Percentiles rank a stretch among this genome's conserved stretches.
Conservation (phyloP, 92 coral and sea anemone genomes). For the Desmophyllum pertusum region DNA sequence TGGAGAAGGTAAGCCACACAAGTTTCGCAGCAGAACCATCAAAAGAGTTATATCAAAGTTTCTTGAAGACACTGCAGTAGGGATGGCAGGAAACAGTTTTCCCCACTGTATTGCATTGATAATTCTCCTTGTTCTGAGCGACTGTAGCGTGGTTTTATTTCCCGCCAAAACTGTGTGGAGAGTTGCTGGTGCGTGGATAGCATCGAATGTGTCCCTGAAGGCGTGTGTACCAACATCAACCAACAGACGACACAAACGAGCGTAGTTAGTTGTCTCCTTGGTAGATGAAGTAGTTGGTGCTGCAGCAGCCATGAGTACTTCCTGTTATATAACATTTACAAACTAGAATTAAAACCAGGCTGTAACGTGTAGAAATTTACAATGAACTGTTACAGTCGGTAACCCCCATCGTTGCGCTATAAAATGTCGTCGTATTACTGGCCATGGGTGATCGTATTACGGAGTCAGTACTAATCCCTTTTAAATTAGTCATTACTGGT, state of each 20-base stretch:
- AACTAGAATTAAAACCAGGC: too few species aligned
- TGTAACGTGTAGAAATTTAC: too few species aligned
- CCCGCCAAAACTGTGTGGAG: constrained; percentile 2
- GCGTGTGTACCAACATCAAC: constrained; percentile 7
- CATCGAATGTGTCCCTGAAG: not conserved
- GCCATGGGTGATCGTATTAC: too few species aligned
- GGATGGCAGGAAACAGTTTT: not conserved
- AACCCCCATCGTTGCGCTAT: too few species aligned
- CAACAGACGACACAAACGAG: not conserved
- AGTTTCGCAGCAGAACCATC: constrained; percentile 1
- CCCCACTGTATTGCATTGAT: not conserved
- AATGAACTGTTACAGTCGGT: too few species aligned
- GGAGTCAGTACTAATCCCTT: too few species aligned
- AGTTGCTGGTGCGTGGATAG: not conserved
- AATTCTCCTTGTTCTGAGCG: not conserved
- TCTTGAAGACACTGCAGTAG: not conserved
- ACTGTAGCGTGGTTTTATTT: not conserved
- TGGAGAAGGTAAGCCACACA: constrained; percentile 19
- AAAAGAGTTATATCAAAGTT: constrained; percentile 12
- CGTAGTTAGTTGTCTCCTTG: constrained; percentile 4
- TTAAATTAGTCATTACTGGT: too few species aligned
- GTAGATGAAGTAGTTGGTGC: not conserved
- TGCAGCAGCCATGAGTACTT: too few species aligned
- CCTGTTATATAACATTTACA: too few species aligned
- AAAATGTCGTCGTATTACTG: too few species aligned